Evolutionary conservation across 2,797 vertebrate species (phyloP), one percentile per base, ranked within the genome.

Genomic region (Sitta carolinensis): DNA sequence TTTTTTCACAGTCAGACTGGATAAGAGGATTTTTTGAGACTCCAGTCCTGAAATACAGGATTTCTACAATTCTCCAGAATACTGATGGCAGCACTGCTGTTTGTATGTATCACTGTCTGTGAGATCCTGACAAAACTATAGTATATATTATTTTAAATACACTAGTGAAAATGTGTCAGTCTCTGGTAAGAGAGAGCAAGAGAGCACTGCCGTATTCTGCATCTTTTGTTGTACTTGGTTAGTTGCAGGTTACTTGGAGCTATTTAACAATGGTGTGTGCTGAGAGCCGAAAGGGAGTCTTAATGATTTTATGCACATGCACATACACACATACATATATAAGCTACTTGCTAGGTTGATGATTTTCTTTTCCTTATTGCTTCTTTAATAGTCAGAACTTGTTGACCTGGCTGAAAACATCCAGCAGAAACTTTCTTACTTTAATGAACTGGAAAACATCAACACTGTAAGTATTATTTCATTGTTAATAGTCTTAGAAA

Each of bases 401-500:
- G 99, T 99, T 94, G 98, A 99, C 93, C 95, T 99, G 95, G 99
- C 99, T 74, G 99, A 99, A 97, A 99, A 98, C 97, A 99, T 99
- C 94, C 99, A 99, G 96, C 99, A 99, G 96, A 99, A 99, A 92
- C 98, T 99, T 73, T 99, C 99, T 7, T 99, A 99, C 96, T 99
- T 99, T 97, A 99, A 99, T 72, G 99, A 99, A 94, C 95, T 99
- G 93, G 99, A 99, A 97, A 99, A 98, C 96, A 99, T 99, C 93
- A 99, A 98, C 95, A 99, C 99, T 94, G 99, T 99, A 98, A 87
- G 98, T 96, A 84, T 91, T 54, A 66, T 66, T 89, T 82, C 14
- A 5, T 40, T 87, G 75, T 48, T 82, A 50, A 30, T 55, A 45
- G 32, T 42, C 26, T 68, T 52, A 80, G 30, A 59, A 91, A 72